Base-by-base conservation (phyloP, 1,140 invertebrate species). In the Battus philenor region DNA sequence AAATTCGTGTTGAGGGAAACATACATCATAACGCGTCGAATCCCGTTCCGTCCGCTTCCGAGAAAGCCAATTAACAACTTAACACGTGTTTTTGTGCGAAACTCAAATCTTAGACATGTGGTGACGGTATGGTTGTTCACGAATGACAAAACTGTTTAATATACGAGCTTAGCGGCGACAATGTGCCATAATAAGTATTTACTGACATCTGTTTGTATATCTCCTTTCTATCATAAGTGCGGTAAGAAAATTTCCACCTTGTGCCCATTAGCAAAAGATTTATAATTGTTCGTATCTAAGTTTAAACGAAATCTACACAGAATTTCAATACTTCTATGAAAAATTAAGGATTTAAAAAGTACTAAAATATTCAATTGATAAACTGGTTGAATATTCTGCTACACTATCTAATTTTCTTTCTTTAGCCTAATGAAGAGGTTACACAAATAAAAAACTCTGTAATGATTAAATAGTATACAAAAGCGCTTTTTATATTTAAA, bases 61-160 rank as follows among this genome's bases (percentile, higher is more conserved):
- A 69, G 73, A 77, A 80, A 71, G 67, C 41, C 66, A 69, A 77
- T 80, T 80, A 74, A 66, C 73, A 74, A 70, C 46, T 77, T 74
- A 64, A 68, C 76, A 77, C 73, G 51, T 76, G 67, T 77, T 80
- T 80, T 80, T 77, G 50, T 64, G 20, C 27, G 13, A 52, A 58
- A 59, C 31, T 63, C 54, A 70, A 69, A 61, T 54, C 57, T 36
- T 45, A 29, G 34, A 52, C 66, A 70, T 52, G 47, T 71, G 68
- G 34, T 53, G 50, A 47, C 50, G 44, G 30, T 22, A 32, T 39
- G 36, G 27, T 36, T 13, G 11, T 9, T 10, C 11, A 36, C 33
- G 33, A 36, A 36, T 39, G 36, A 13, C 38, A 41, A 22, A 26
- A 41, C 24, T 36, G 33, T 36, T 36, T 18, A 36, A 36, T 36